A percentile compares a stretch with the other conserved stretches of the same genome.
Conservation (phyloP, 2,113 vertebrate species). For the Microcebus tavaratra region DNA sequence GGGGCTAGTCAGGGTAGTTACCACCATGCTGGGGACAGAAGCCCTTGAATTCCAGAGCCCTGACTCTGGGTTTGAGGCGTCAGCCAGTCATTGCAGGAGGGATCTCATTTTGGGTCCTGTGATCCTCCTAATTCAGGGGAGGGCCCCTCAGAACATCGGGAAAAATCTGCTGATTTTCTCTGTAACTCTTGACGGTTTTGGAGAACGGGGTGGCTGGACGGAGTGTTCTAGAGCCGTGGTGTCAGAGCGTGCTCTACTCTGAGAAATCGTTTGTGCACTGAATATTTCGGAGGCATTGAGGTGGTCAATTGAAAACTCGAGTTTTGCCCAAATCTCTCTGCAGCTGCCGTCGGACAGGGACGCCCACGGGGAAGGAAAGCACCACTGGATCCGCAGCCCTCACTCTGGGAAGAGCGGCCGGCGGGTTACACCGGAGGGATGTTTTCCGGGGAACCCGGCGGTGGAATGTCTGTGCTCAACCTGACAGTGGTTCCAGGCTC, state of each 20-base stretch:
- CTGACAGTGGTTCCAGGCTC: fast-evolving
- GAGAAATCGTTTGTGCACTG: background rate
- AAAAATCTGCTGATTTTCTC: background rate
- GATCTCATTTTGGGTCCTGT: too few relatives aligned
- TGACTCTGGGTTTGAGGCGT: background rate
- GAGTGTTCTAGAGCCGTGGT: too few relatives aligned
- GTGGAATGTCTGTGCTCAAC: background rate
- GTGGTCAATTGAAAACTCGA: too few relatives aligned
- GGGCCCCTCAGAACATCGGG: fast-evolving
- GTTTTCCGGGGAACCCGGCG: background rate
- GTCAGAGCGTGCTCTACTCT: too few relatives aligned
- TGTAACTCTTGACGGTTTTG: background rate
- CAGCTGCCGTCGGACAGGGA: background rate
- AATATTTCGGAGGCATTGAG: background rate
- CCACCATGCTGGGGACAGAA: background rate
- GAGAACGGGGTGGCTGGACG: fast-evolving
- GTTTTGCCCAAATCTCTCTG: background rate
- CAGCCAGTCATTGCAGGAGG: background rate
- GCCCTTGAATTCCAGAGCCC: background rate
- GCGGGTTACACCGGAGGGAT: fast-evolving
- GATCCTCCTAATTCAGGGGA: background rate
- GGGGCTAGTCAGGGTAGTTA: background rate
- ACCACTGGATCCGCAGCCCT: too few relatives aligned
- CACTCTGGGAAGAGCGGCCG: fast-evolving
- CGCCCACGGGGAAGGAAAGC: too few relatives aligned